Conservation (phyloP, 2,797 vertebrate species). For the Acanthurus leucopareius region DNA sequence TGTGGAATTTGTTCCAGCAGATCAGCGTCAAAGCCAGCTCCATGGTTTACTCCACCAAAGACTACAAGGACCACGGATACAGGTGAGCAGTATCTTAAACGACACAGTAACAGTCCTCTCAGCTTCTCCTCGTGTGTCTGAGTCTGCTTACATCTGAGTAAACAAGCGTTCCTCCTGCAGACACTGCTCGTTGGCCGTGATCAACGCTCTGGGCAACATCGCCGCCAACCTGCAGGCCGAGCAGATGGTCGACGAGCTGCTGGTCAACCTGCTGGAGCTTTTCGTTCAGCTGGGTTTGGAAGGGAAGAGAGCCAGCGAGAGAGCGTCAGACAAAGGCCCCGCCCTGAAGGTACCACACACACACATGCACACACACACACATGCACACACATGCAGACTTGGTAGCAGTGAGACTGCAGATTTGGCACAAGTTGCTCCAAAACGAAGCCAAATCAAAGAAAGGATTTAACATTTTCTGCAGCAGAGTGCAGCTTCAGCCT, state of each 20-base stretch:
- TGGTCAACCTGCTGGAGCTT: constrained; percentile 97
- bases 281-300: constrained; percentile 98
- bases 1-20: constrained; percentile 99
- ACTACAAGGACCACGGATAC: constrained; percentile 97
- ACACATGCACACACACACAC: background rate
- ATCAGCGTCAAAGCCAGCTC: constrained; percentile 99
- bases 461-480: too few species aligned
- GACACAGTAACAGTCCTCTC: background rate
- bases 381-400: too few species aligned
- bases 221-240: constrained; percentile 97
- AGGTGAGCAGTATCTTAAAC: constrained; percentile 82
- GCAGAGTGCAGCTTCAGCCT: too few species aligned
- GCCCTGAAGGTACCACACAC: constrained; percentile 90
- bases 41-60: constrained; percentile 97
- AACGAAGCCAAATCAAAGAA: too few species aligned
- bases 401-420: too few species aligned
- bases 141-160: too few species aligned
- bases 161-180: constrained; percentile 70
- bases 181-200: constrained; percentile 97
- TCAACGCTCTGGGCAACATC: constrained; percentile 97
- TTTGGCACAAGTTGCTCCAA: too few species aligned
- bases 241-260: constrained; percentile 95
- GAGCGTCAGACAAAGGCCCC: constrained; percentile 95
- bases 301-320: constrained; percentile 96
- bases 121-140: too few species aligned